Evolutionary conservation across 2,888 invertebrate genomes (phyloP), one percentile per base, ranked within the genome.

Genomic region (Athalia cordata): DNA sequence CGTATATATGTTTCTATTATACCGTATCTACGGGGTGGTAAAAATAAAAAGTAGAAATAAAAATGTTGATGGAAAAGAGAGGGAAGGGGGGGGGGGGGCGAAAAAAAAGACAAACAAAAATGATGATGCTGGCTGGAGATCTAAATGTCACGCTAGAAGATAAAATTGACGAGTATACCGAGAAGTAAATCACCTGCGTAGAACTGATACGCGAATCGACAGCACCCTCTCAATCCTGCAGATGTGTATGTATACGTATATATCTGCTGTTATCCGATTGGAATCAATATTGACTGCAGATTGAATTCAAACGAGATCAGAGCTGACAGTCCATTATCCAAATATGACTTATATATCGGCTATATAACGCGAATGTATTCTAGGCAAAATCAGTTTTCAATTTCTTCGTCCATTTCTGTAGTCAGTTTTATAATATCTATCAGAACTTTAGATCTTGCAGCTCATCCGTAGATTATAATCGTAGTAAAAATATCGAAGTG

Each of bases 261-360:
- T 29, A 29, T 29, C 29, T 0, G 29, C 82, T 78, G 83, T 83
- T 88, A 88, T 88, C 88, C 85, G 85, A 88, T 87, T 87, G 88
- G 81, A 88, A 88, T 88, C 87, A 87, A 88, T 88, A 88, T 88
- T 86, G 88, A 88, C 87, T 87, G 87, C 85, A 88, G 87, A 88
- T 88, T 86, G 88, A 88, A 87, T 87, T 83, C 82, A 82, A 78
- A 78, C 65, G 78, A 78, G 79, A 77, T 72, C 74, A 29, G 77
- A 83, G 82, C 78, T 84, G 86, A 85, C 86, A 84, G 84, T 86
- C 87, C 85, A 87, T 87, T 87, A 87, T 85, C 83, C 84, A 86
- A 87, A 85, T 83, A 85, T 87, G 86, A 87, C 87, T 87, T 87
- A 87, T 81, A 82, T 82, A 84, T 85, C 80, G 83, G 86, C 86